Percentiles rank a stretch among this genome's conserved stretches.
Evolutionary conservation across 2,113 vertebrate species (phyloP).

Genomic region (Dipodomys stephensi): DNA sequence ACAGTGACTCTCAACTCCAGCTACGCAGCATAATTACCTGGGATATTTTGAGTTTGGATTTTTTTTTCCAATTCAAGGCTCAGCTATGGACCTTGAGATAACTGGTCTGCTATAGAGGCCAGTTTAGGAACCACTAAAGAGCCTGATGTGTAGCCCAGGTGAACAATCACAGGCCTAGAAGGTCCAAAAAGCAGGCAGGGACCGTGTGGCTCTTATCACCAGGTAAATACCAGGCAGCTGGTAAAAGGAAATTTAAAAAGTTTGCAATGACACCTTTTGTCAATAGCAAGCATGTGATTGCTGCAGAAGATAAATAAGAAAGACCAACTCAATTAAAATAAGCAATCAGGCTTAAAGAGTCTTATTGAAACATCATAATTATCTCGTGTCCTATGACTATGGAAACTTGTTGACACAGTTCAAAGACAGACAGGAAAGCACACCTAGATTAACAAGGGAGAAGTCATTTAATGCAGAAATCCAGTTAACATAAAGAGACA

Average conservation of each 20-base stretch:
- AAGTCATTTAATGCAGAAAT: constrained; percentile 77
- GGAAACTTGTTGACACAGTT: not conserved
- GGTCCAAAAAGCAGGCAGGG: not conserved
- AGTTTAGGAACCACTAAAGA: not conserved
- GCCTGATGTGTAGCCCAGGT: not conserved
- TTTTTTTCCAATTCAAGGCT: not conserved
- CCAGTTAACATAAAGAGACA: constrained; percentile 63
- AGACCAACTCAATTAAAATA: not conserved
- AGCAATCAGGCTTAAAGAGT: not conserved
- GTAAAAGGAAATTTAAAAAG: not conserved
- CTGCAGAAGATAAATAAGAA: constrained; percentile 19
- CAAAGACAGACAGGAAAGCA: constrained; percentile 7
- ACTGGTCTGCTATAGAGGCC: not conserved
- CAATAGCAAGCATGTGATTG: constrained; percentile 3
- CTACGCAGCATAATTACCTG: not conserved
- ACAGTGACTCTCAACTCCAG: not conserved
- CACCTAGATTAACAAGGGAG: constrained; percentile 61
- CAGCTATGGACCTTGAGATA: not conserved
- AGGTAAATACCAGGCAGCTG: not conserved
- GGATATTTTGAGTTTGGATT: not conserved
- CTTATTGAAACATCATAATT: constrained; percentile 28
- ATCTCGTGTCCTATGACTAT: not conserved
- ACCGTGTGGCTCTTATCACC: not conserved
- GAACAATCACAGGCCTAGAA: not conserved
- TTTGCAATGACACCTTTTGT: constrained; percentile 2